Conservation (phyloP, 2,888 invertebrate genomes). For the Nezara viridula region DNA sequence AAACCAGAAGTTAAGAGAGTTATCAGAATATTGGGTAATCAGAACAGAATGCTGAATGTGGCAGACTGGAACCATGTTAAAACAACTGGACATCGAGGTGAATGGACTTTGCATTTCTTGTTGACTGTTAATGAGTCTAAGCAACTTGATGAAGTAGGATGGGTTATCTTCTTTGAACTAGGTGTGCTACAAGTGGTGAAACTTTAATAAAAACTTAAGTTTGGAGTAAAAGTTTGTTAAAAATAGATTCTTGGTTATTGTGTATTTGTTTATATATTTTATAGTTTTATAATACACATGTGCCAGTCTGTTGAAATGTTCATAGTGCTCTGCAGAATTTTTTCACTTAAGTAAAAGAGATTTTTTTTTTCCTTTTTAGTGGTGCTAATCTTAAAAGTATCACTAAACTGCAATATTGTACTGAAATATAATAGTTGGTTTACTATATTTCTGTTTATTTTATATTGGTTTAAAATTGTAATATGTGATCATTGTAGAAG, state of each 20-base stretch:
- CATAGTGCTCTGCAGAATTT: no score
- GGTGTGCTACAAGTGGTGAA: not conserved
- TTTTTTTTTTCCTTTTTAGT: no score
- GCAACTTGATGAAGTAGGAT: not conserved
- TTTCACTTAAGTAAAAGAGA: no score
- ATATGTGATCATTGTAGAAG: not conserved
- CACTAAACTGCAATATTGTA: no score
- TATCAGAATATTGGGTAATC: not conserved
- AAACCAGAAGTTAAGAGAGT: slow-evolving; percentile 3
- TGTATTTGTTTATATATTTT: not conserved
- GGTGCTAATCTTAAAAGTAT: no score
- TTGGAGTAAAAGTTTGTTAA: not conserved
- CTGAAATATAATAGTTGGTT: no score
- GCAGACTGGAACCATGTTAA: not conserved
- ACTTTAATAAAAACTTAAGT: not conserved
- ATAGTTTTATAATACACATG: no score
- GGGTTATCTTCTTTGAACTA: not conserved
- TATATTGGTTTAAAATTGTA: not conserved
- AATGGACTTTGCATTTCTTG: not conserved
- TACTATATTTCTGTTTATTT: no score
- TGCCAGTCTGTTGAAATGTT: no score
- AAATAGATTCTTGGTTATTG: not conserved
- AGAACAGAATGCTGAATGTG: not conserved
- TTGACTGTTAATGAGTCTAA: not conserved
- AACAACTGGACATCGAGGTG: not conserved